Evolutionary conservation across 2,888 invertebrate genomes (phyloP), one percentile per base, ranked within the genome.

Genomic region (Tholera decimalis): DNA sequence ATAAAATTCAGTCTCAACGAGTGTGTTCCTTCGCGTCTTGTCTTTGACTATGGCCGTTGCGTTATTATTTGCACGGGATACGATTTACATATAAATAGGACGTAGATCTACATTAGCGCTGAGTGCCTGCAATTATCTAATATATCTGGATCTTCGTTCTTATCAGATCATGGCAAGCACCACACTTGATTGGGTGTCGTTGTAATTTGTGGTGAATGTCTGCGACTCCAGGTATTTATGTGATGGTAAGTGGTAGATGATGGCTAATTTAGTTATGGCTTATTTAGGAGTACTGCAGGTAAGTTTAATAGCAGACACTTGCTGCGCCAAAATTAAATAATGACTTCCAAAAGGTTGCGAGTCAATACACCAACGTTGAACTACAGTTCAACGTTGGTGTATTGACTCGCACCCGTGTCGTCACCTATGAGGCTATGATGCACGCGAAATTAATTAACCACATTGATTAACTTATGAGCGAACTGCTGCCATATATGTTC

Each of bases 1-100:
- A 93, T 93, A 93, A 93, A 92, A 91, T 86, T 85, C 83, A 82
- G 85, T 87, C 84, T 83, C 84, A 86, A 85, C 83, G 85, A 84
- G 79, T 72, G 74, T 58, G 75, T 60, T 77, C 66, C 59, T 79
- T 73, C 63, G 72, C 66, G 66, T 70, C 64, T 65, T 64, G 41
- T 55, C 46, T 77, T 71, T 62, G 68, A 66, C 46, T 55, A 64
- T 63, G 67, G 65, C 55, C 53, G 69, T 59, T 70, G 57, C 68
- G 63, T 71, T 80, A 77, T 77, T 80, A 70, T 83, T 81, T 74
- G 46, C 49, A 53, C 47, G 62, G 46, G 49, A 49, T 50, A 51
- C 37, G 35, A 73, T 72, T 69, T 72, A 71, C 66, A 69, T 71
- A 66, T 39, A 76, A 59, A 71, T 76, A 65, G 41, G 44, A 71